Percentiles rank a stretch among this genome's conserved stretches.
Conservation (phyloP, 2,888 invertebrate species). For the Plagodis pulveraria region DNA sequence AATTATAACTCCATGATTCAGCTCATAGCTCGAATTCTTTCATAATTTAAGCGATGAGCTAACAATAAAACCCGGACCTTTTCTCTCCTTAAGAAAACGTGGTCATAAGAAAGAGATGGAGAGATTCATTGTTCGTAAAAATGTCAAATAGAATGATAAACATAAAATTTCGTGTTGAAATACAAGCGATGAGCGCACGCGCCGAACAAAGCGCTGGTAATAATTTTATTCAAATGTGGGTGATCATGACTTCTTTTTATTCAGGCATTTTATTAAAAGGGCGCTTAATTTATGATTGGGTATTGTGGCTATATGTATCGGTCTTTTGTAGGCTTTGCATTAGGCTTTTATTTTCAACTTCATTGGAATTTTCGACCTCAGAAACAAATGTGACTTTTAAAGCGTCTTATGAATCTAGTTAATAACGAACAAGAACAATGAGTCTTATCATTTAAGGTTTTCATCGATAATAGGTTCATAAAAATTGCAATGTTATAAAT, state of each 20-base stretch:
- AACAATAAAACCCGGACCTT: conserved; percentile 65
- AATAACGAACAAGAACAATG: too few species aligned
- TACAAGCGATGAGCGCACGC: conserved; percentile 63
- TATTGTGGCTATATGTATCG: conserved; percentile 49
- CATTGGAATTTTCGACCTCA: conserved; percentile 24
- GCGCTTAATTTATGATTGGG: conserved; percentile 54
- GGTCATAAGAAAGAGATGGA: conserved; percentile 57
- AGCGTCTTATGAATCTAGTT: too few species aligned
- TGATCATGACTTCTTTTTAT: conserved; percentile 57
- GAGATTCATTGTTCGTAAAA: conserved; percentile 76
- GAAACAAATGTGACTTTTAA: too few species aligned
- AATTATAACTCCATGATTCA: conserved; percentile 76
- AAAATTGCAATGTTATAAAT: too few species aligned
- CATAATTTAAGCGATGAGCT: conserved; percentile 60
- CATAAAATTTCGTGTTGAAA: conserved; percentile 80
- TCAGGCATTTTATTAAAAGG: conserved; percentile 54
- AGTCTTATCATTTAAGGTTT: too few species aligned
- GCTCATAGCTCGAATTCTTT: conserved; percentile 69
- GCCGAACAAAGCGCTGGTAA: conserved; percentile 63
- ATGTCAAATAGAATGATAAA: conserved; percentile 84
- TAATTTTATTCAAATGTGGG: conserved; percentile 72
- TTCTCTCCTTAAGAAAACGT: conserved; percentile 47
- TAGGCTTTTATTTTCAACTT: conserved; percentile 30
- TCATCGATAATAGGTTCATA: too few species aligned
- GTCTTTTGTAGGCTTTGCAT: conserved; percentile 32